Base-by-base conservation (phyloP, 2,888 invertebrate genomes). In the Ischnura elegans region DNA sequence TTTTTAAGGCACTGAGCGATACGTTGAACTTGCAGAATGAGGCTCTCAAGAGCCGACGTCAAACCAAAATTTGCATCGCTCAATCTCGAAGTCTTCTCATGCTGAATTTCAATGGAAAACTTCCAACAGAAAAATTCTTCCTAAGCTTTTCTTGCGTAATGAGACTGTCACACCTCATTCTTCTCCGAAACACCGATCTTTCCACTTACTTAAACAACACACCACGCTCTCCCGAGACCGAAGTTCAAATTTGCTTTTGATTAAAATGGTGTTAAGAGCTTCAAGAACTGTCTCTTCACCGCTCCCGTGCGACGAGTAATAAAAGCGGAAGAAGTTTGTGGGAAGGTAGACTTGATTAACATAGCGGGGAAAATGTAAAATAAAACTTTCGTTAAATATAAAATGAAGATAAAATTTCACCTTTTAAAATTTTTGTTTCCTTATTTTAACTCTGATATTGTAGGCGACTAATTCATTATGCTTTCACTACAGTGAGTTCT, bases 231-330 rank as follows among this genome's bases (percentile, higher is more conserved):
- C 61, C 25, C 25, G 61, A 61, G 61, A 61, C 61, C 61, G 61
- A 61, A 61, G 61, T 61, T 61, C 61, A 61, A 61, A 61, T 61
- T 61, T 61, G 61, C 61, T 61, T 61, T 61, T 61, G 61, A 61
- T 61, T 61, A 61, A 25, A 61, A 61, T 61, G 61, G 61, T 61
- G 25, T 61, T 61, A 25, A 61, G 61, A 25, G 61, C 61, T 25
- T 61, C 2, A 21, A 6, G 61, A 61, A 61, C 8, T n/a, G 61
- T 61, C 61, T 61, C 61, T 5, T 61, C 61, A n/a, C 21, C 61
- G n/a, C n/a, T 16, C 61, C 19, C 6, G 25, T 5, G 61, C 61
- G 25, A 25, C 61, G 19, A n/a, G 25, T 1, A 61, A 61, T 61
- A 61, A 61, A 25, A 25, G 21, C 61, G 19, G 19, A 61, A 61